phyloP scores from a whole-genome alignment of 1,140 invertebrate genomes.

The Zaprionus lachaisei region DNA sequence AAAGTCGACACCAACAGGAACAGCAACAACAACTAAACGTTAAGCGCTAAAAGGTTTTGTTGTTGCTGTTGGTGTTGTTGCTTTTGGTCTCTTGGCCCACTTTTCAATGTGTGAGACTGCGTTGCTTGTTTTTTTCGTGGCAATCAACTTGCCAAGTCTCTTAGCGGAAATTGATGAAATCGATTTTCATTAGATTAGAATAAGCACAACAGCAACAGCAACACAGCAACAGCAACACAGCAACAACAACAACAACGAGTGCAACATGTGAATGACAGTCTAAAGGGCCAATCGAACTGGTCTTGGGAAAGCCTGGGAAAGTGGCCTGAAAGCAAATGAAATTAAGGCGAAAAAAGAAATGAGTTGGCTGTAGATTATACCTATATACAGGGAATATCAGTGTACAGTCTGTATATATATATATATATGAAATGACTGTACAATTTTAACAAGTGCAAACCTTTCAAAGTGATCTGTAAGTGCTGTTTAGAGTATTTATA shows the following conservation, averaged over 20 bases:
- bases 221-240: neutral
- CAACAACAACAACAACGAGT: neutral
- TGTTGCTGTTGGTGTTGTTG: neutral
- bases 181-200: conserved; percentile 56
- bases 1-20: conserved; percentile 11
- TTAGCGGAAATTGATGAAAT: conserved; percentile 53
- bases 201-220: conserved; percentile 4
- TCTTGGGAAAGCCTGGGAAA: conserved; percentile 1
- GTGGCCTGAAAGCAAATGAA: neutral
- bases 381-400: neutral
- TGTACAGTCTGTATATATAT: too few relatives aligned
- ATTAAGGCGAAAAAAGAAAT: neutral
- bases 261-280: conserved; percentile 16
- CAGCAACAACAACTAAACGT: conserved; percentile 34
- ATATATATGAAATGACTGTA: too few relatives aligned
- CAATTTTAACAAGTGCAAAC: too few relatives aligned
- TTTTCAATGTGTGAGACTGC: conserved; percentile 41
- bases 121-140: conserved; percentile 15
- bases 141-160: conserved; percentile 46
- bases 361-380: neutral
- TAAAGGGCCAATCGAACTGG: conserved; percentile 3
- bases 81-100: conserved; percentile 34
- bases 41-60: conserved; percentile 44
- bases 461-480: too few relatives aligned
- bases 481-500: too few relatives aligned